These are phyloP conservation scores for Erpornis zantholeuca DNA, from an alignment of 2,113 vertebrate species.

Conservation along the genomic window DNA sequence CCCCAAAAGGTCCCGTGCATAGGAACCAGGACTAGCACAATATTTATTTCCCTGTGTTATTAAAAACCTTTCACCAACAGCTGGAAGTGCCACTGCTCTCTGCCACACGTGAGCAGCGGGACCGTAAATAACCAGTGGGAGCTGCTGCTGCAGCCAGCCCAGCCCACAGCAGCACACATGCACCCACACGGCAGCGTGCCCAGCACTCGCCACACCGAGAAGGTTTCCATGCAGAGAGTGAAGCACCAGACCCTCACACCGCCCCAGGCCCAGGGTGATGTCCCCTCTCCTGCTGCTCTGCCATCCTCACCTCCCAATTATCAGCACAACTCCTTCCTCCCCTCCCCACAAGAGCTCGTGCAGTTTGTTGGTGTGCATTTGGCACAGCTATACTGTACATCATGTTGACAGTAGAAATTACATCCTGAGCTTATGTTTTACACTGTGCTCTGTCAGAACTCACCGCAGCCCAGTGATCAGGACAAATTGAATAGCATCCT, in stretches of 20 bases:
- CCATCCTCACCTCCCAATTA: neutral
- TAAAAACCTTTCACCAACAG: neutral
- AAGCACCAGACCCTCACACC: neutral
- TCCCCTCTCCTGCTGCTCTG: neutral
- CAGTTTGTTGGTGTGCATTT: constrained; percentile 38
- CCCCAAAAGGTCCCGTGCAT: neutral
- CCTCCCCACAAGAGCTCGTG: neutral
- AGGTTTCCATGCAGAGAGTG: neutral
- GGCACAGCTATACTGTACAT: constrained; percentile 74
- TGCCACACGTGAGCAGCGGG: neutral
- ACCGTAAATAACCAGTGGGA: neutral
- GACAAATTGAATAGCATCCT: constrained; percentile 85
- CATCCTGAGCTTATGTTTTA: constrained; percentile 79
- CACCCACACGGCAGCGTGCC: neutral
- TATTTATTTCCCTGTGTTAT: neutral
- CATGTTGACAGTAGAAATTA: constrained; percentile 86
- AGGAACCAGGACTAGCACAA: neutral
- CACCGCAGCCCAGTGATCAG: constrained; percentile 83
- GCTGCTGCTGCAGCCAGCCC: neutral
- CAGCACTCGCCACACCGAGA: neutral
- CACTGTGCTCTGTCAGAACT: constrained; percentile 80
- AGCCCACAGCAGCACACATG: neutral
- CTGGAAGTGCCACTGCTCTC: neutral
- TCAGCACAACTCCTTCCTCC: neutral
- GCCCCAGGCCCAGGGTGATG: neutral